Percentiles rank a stretch among this genome's conserved stretches.
Evolutionary conservation across 2,113 vertebrate species (phyloP).

Genomic region (Malurus elegans): DNA sequence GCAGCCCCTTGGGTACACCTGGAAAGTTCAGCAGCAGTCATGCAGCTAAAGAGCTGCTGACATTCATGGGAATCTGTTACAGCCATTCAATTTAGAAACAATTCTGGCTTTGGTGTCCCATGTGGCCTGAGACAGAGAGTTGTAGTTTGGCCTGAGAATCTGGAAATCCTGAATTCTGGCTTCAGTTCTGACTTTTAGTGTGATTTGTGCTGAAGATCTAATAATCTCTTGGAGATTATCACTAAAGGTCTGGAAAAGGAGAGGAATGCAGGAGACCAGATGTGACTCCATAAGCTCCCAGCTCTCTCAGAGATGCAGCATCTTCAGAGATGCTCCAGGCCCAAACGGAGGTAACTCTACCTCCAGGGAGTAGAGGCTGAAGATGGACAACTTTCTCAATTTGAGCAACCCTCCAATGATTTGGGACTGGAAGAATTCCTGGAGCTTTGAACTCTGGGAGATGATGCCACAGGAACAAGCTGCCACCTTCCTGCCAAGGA

Average conservation of each 20-base stretch:
- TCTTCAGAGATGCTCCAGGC: neutral
- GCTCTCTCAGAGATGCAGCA: neutral
- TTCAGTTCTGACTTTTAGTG: neutral
- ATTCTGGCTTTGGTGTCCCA: neutral
- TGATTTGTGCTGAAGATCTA: neutral
- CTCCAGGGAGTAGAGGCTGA: neutral
- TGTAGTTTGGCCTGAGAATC: neutral
- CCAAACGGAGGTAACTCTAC: neutral
- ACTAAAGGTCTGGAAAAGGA: neutral
- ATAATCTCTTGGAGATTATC: neutral
- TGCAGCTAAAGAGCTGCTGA: conserved; percentile 62
- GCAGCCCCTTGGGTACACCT: conserved; percentile 23
- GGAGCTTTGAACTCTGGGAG: neutral
- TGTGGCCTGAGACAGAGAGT: neutral
- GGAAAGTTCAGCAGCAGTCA: conserved; percentile 52
- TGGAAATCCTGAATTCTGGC: conserved; percentile 11
- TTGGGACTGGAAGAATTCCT: neutral
- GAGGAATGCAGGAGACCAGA: neutral
- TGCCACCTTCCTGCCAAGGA: neutral
- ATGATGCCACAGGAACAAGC: neutral
- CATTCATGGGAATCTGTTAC: conserved; percentile 49
- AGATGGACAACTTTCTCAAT: neutral
- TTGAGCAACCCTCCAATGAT: neutral
- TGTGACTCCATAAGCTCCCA: neutral
- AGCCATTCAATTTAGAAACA: conserved; percentile 45